Evolutionary conservation across 2,113 vertebrate genomes (phyloP).

Genomic region (Narcine bancroftii): DNA sequence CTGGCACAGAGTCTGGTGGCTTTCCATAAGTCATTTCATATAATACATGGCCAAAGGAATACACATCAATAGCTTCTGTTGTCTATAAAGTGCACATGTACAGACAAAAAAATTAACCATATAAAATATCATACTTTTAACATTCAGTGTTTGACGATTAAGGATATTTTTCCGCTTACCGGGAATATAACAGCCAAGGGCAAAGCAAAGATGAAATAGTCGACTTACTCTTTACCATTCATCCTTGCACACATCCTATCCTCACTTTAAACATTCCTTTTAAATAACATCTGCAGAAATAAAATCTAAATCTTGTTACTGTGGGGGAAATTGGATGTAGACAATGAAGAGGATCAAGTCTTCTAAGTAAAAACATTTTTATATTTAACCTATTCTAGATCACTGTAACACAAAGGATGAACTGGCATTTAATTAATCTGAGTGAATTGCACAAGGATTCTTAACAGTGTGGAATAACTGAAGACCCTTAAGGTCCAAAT

Average conservation of each 20-base stretch:
- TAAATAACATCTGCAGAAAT: neutral
- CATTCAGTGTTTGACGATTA: neutral
- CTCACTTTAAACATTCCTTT: neutral
- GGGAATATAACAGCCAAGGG: neutral
- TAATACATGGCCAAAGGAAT: slow-evolving; percentile 86
- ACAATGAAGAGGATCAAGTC: neutral
- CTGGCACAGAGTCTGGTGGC: slow-evolving; percentile 72
- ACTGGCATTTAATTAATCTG: neutral
- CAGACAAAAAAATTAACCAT: neutral
- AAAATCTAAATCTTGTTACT: neutral
- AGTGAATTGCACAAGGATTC: neutral
- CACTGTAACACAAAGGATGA: neutral
- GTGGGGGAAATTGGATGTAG: neutral
- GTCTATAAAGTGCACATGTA: slow-evolving; percentile 56
- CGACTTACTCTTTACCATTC: neutral
- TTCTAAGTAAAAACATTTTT: neutral
- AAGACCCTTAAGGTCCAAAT: too few relatives aligned
- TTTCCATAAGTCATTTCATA: slow-evolving; percentile 92
- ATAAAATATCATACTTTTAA: neutral
- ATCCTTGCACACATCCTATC: neutral
- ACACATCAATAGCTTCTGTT: slow-evolving; percentile 80
- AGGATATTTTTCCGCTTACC: neutral
- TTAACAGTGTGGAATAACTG: too few relatives aligned
- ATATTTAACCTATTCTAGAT: neutral
- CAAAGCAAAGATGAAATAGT: neutral